A percentile compares a stretch with the other conserved stretches of the same genome.
These are phyloP conservation scores for Ceyx margarethae DNA, from an alignment of 2,113 vertebrate genomes.

Conservation along the genomic window DNA sequence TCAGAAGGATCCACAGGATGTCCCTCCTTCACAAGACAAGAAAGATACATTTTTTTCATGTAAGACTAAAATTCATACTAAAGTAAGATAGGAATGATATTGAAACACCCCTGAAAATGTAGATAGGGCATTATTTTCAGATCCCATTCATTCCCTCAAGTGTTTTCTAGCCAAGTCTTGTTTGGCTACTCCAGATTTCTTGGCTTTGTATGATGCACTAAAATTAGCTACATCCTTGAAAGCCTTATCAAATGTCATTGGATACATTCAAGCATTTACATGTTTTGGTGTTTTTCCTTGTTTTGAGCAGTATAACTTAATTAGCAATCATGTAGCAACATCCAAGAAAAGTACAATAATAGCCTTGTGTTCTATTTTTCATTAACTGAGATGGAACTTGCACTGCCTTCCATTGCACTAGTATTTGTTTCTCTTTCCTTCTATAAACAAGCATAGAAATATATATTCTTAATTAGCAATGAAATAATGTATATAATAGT, in stretches of 20 bases:
- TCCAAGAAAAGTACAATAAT: conserved; percentile 19
- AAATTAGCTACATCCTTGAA: conserved; percentile 37
- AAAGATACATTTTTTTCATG: background rate
- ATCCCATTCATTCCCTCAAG: background rate
- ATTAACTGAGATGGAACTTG: conserved; percentile 55
- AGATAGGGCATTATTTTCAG: background rate
- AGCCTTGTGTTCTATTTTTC: conserved; percentile 39
- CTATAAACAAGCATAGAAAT: conserved; percentile 51
- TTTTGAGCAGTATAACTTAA: conserved; percentile 49
- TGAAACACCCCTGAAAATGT: background rate
- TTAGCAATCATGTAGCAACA: conserved; percentile 27
- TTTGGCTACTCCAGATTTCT: background rate
- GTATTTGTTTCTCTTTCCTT: conserved; percentile 27
- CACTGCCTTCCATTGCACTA: background rate
- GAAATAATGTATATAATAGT: conserved; percentile 63
- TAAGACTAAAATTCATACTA: background rate
- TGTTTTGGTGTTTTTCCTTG: conserved; percentile 49
- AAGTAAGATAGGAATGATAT: background rate
- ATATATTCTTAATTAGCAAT: conserved; percentile 62
- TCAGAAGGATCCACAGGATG: background rate
- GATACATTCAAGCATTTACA: conserved; percentile 4
- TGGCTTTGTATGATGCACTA: background rate
- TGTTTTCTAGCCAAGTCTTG: background rate
- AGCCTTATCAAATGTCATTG: conserved; percentile 27
- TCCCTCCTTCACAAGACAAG: background rate